Conservation (phyloP, 2,888 invertebrate species). For the Gasteruption jaculator region DNA sequence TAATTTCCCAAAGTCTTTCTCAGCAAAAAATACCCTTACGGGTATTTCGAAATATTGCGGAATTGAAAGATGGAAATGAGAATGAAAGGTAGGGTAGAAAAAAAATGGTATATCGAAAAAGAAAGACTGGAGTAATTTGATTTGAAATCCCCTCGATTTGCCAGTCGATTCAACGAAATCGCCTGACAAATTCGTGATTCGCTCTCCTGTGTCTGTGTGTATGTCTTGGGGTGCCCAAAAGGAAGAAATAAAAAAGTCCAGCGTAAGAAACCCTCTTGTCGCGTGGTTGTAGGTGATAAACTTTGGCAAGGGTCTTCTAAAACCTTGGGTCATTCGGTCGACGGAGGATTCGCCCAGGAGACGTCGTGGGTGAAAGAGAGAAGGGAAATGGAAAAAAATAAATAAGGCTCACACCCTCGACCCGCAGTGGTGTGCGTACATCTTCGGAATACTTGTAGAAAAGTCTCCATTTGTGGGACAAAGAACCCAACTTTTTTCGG, state of each 20-base stretch:
- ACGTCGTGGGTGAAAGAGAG: slow-evolving; percentile 25
- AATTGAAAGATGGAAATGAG: neutral
- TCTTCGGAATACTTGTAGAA: too few species aligned
- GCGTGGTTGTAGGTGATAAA: too few species aligned
- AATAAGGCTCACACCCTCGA: slow-evolving; percentile 35
- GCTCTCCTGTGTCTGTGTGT: slow-evolving; percentile 8
- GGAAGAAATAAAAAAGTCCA: slow-evolving; percentile 13
- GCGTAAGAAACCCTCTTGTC: neutral
- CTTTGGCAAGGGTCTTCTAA: too few species aligned
- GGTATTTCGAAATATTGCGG: too few species aligned
- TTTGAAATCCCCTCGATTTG: slow-evolving; percentile 38
- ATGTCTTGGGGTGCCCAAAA: too few species aligned
- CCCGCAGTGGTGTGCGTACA: too few species aligned
- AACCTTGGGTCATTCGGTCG: too few species aligned
- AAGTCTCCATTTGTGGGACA: slow-evolving; percentile 41
- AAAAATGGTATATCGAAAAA: slow-evolving; percentile 19
- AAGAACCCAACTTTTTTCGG: slow-evolving; percentile 30
- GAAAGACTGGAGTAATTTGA: slow-evolving; percentile 44
- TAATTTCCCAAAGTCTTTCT: too few species aligned
- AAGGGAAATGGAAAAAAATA: too few species aligned
- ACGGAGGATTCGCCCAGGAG: too few species aligned
- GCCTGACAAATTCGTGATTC: slow-evolving; percentile 39
- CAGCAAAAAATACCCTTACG: too few species aligned
- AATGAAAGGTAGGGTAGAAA: slow-evolving; percentile 11
- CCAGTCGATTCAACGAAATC: slow-evolving; percentile 36